Percentiles rank a stretch among this genome's conserved stretches.
Evolutionary conservation across 2,888 invertebrate species (phyloP).

Genomic region (Dichetophora obliterata): DNA sequence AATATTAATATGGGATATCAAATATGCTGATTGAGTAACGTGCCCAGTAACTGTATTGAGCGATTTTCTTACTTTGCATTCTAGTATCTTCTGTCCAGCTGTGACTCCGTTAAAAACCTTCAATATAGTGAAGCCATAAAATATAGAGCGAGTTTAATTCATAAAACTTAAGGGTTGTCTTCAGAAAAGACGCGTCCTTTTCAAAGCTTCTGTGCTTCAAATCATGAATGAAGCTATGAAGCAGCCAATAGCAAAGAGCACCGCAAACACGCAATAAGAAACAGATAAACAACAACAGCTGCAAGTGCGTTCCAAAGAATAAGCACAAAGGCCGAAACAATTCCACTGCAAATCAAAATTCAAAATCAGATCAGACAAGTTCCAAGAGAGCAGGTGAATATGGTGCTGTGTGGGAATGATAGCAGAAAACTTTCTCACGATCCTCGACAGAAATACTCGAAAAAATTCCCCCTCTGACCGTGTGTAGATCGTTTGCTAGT

Average conservation of each 20-base stretch:
- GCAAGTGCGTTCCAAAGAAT: conserved; percentile 12
- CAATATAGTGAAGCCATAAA: too few relatives aligned
- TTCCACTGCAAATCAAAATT: conserved; percentile 42
- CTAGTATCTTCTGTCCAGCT: too few relatives aligned
- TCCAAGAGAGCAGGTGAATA: conserved; percentile 58
- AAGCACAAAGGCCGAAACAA: background rate
- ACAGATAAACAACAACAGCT: conserved; percentile 40
- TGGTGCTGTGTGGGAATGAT: conserved; percentile 68
- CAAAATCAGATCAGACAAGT: conserved; percentile 26
- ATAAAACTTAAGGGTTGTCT: conserved; percentile 10
- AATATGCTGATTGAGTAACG: too few relatives aligned
- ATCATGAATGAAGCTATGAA: conserved; percentile 30
- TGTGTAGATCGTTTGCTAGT: conserved; percentile 5
- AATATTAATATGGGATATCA: too few relatives aligned
- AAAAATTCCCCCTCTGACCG: conserved; percentile 26
- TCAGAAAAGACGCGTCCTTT: background rate
- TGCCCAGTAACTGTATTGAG: too few relatives aligned
- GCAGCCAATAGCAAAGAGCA: conserved; percentile 37
- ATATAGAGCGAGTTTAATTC: background rate
- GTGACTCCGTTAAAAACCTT: too few relatives aligned
- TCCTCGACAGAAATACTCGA: conserved; percentile 1
- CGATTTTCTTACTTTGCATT: too few relatives aligned
- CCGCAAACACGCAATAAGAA: conserved; percentile 41
- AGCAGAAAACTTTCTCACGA: conserved; percentile 67
- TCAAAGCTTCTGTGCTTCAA: background rate